Evolutionary conservation across 2,797 vertebrate genomes (phyloP), one percentile per base, ranked within the genome.

Genomic region (Crocodylus rhombifer): DNA sequence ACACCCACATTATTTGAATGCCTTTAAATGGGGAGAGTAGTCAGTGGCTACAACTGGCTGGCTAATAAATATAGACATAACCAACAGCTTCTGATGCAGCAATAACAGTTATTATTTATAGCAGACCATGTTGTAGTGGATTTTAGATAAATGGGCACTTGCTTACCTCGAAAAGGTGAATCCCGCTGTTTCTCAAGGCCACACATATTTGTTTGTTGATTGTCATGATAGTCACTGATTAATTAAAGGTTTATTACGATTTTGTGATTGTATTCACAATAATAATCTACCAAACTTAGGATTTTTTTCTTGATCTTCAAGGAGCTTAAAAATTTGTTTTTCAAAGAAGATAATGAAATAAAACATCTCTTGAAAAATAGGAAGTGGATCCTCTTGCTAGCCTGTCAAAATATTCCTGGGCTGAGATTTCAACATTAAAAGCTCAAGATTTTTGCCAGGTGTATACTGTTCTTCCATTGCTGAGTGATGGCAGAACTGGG

Each of bases 171-270:
- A 63, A 64, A 64, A n/a, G 28, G 62, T 26, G 62, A 3, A 15
- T 64, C 14, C 26, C 28, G 26, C 26, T 64, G 15, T 64, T 64
- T 94, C 75, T 80, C 65, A 90, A 93, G 63, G 23, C 88, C 76
- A 82, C 15, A 84, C 30, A 51, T 71, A 81, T 92, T 89, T 92
- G 86, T 78, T 76, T 86, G 75, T 60, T 25, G 25, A 73, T 7
- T 2, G 67, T 84, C 2, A 5, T 91, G 77, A 76, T 28, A 80
- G 86, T 65, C 14, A 25, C 28, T 81, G 4, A 7, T 26, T 64
- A 75, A 28, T 1, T 61, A 6, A 5, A 2, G 30, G 64, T 62
- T 73, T 73, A 26, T 18, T 71, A n/a, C 2, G 36, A 20, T 86
- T 13, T 87, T 55, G 80, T 30, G 36, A 21, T 80, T 62, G 2